Percentiles rank a stretch among this genome's conserved stretches.
Evolutionary conservation across 2,113 vertebrate species (phyloP).

Genomic region (Pogonocichla stellata): DNA sequence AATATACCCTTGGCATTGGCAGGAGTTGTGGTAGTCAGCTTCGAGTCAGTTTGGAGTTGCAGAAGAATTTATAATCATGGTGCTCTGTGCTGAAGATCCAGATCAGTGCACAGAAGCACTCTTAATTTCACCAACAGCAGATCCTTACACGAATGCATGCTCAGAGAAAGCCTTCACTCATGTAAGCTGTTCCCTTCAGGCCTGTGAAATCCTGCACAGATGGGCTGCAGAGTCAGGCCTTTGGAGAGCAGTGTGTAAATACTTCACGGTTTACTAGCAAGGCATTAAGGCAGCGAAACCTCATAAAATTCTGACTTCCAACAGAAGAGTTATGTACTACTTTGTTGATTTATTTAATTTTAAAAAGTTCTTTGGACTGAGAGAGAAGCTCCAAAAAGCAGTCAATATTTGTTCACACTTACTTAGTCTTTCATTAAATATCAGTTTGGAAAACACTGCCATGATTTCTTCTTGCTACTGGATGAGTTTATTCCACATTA

Average conservation of each 20-base stretch:
- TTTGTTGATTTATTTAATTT: not conserved
- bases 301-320: constrained; percentile 24
- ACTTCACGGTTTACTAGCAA: constrained; percentile 30
- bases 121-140: not conserved
- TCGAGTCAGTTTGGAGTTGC: not conserved
- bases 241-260: constrained; percentile 17
- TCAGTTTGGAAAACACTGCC: not conserved
- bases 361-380: not conserved
- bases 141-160: not conserved
- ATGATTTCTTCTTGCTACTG: not conserved
- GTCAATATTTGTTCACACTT: constrained; percentile 34
- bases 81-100: not conserved
- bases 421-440: constrained; percentile 24
- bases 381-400: not conserved
- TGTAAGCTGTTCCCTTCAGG: not conserved
- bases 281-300: not conserved
- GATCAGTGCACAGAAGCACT: not conserved
- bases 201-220: constrained; percentile 17
- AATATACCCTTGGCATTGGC: not conserved
- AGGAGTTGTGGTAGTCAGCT: not conserved
- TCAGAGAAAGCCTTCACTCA: not conserved
- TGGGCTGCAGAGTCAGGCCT: constrained; percentile 5
- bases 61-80: not conserved
- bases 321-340: not conserved
- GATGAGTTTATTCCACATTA: not conserved